Conservation (phyloP, 2,888 invertebrate species). For the Brachyopa scutellaris region DNA sequence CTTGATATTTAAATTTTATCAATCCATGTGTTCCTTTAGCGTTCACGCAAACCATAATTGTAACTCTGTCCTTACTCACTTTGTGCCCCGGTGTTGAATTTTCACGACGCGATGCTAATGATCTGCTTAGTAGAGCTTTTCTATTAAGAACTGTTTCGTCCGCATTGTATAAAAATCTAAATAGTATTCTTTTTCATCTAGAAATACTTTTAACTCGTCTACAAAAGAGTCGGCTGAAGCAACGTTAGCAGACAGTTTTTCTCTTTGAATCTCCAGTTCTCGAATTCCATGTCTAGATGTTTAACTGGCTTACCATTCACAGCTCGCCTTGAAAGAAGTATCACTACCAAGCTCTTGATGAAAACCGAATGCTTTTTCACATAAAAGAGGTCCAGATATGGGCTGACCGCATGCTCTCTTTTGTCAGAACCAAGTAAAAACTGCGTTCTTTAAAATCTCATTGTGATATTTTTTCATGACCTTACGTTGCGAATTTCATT, state of each 20-base stretch:
- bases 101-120: background rate
- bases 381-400: background rate
- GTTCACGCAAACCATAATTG: background rate
- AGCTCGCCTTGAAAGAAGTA: background rate
- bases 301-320: background rate
- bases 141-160: background rate
- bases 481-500: conserved; percentile 36
- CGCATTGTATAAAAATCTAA: background rate
- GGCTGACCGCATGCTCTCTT: background rate
- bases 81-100: background rate
- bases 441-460: background rate
- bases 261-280: too few relatives aligned
- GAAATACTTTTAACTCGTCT: too few relatives aligned
- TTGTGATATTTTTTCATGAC: background rate
- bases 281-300: too few relatives aligned
- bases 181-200: background rate
- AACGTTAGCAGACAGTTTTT: background rate
- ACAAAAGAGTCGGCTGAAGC: background rate
- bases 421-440: too few relatives aligned
- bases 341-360: background rate
- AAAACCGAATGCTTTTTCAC: background rate
- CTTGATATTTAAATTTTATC: background rate
- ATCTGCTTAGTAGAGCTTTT: background rate
- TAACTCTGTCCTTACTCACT: background rate
- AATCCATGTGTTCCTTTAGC: background rate